phyloP scores from a whole-genome alignment of 53 echinoderm and acorn worm species.

The Temnopleurus reevesii region DNA sequence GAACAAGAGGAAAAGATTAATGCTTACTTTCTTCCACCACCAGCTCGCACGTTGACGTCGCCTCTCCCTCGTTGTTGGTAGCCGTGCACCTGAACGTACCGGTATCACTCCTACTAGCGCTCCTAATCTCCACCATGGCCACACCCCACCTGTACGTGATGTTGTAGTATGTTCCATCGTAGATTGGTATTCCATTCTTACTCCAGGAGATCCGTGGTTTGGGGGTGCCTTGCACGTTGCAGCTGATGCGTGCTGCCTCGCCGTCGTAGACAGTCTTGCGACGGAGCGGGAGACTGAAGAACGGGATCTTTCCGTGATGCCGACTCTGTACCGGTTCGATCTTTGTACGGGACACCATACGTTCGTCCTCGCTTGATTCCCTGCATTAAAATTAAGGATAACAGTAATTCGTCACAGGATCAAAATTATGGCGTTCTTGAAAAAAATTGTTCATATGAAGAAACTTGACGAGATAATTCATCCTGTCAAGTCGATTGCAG shows the following conservation, averaged over 20 bases:
- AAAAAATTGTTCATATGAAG: no score
- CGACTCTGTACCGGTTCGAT: slow-evolving; percentile 15
- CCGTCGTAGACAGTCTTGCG: slow-evolving; percentile 88
- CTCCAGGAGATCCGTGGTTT: slow-evolving; percentile 83
- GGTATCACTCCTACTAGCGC: slow-evolving; percentile 71
- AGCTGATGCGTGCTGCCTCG: slow-evolving; percentile 81
- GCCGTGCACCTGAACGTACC: slow-evolving; percentile 89
- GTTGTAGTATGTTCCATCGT: slow-evolving; percentile 66
- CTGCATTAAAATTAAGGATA: slow-evolving; percentile 19
- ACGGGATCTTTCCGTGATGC: slow-evolving; percentile 65
- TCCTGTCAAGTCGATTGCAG: no score
- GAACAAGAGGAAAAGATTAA: no score
- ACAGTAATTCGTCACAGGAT: neutral
- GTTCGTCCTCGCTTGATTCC: slow-evolving; percentile 85
- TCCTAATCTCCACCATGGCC: slow-evolving; percentile 74
- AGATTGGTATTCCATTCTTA: slow-evolving; percentile 82
- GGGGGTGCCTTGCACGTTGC: slow-evolving; percentile 91
- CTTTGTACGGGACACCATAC: slow-evolving; percentile 37
- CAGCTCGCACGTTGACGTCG: slow-evolving; percentile 82
- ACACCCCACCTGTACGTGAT: slow-evolving; percentile 85
- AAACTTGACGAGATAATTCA: no score
- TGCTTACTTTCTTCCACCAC: slow-evolving; percentile 96
- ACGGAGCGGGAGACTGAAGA: slow-evolving; percentile 99
- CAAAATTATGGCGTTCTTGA: neutral
- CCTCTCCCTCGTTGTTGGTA: slow-evolving; percentile 79